Percentiles rank a stretch among this genome's conserved stretches.
Evolutionary conservation across 1,140 invertebrate species (phyloP).

Genomic region (Oppia nitens): DNA sequence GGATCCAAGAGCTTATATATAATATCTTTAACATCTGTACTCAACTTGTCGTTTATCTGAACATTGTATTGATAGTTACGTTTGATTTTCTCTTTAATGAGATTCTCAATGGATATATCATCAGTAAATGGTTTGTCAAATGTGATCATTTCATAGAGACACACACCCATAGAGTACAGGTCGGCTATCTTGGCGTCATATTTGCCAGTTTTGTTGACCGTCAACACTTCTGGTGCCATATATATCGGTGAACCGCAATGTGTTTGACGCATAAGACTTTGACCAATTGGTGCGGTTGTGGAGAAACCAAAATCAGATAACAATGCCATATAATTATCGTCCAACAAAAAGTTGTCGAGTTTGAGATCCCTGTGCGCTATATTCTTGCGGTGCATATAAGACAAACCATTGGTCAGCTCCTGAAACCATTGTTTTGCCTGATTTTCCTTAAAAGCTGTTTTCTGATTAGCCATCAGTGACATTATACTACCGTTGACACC

Average conservation of each 20-base stretch:
- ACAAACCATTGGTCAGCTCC: slow-evolving; percentile 1
- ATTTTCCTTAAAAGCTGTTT: slow-evolving; percentile 5
- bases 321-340: slow-evolving; percentile 9
- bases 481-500: slow-evolving; percentile 1
- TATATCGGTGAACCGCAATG: not conserved
- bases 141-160: not conserved
- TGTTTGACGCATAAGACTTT: not conserved
- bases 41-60: not conserved
- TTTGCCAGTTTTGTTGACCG: not conserved
- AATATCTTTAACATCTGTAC: not conserved
- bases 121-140: not conserved
- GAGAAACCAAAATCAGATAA: slow-evolving; percentile 18
- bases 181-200: slow-evolving; percentile 2
- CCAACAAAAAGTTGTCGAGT: slow-evolving; percentile 17
- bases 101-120: not conserved
- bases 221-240: not conserved
- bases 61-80: not conserved
- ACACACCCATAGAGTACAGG: not conserved
- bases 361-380: slow-evolving; percentile 18
- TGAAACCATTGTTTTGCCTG: slow-evolving; percentile 10
- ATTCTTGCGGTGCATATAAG: slow-evolving; percentile 10
- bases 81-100: not conserved
- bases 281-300: no score
- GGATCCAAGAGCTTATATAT: not conserved
- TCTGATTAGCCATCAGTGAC: no score